Percentiles rank a stretch among this genome's conserved stretches.
phyloP scores from a whole-genome alignment of 2,888 invertebrate species.

The Drosophila trichaetosa region DNA sequence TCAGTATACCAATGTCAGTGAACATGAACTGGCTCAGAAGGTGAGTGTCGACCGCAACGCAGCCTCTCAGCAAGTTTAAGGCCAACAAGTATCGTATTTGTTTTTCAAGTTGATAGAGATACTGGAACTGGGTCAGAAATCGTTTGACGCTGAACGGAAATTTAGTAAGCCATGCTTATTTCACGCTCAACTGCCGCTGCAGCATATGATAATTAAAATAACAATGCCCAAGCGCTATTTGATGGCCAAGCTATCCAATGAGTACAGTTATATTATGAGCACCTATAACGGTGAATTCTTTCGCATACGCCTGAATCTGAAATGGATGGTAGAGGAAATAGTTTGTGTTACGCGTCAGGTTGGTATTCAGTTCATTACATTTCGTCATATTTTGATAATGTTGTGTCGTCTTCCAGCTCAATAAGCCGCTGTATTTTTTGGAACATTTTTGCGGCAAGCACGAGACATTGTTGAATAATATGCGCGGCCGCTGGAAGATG shows the following conservation, averaged over 20 bases:
- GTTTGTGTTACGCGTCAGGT: conserved; percentile 71
- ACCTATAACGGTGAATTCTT: conserved; percentile 73
- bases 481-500: conserved; percentile 57
- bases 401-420: neutral
- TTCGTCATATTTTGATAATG: neutral
- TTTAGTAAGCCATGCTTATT: conserved; percentile 45
- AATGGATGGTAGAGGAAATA: conserved; percentile 73
- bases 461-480: conserved; percentile 73
- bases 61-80: neutral
- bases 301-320: conserved; percentile 66
- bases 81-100: neutral
- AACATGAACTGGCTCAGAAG: conserved; percentile 74
- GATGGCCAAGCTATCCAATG: conserved; percentile 55
- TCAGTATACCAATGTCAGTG: conserved; percentile 59
- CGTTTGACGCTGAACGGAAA: conserved; percentile 5
- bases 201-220: conserved; percentile 61
- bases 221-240: conserved; percentile 69
- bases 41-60: conserved; percentile 28
- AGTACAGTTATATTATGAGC: conserved; percentile 50
- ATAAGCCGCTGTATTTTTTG: conserved; percentile 60
- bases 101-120: conserved; percentile 56
- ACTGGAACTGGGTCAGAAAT: conserved; percentile 32
- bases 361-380: neutral
- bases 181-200: conserved; percentile 62
- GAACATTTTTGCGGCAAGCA: conserved; percentile 78